Conservation (phyloP, 2,888 invertebrate genomes). For the Erebia ligea region DNA sequence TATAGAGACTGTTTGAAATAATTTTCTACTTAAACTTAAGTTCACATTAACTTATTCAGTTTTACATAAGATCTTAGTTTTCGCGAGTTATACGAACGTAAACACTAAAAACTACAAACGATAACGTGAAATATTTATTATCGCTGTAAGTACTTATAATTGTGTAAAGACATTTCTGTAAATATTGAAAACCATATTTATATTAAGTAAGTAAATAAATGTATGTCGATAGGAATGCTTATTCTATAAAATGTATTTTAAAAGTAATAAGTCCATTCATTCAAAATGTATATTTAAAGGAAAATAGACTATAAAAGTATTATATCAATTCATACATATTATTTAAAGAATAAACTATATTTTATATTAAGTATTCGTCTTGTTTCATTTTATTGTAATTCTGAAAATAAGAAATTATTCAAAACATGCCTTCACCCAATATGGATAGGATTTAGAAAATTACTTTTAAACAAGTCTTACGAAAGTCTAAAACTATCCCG, state of each 20-base stretch:
- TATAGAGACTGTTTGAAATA: slow-evolving; percentile 65
- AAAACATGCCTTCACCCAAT: too few relatives aligned
- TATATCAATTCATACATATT: slow-evolving; percentile 15
- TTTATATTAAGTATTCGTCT: slow-evolving; percentile 43
- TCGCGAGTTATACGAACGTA: too few relatives aligned
- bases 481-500: not conserved
- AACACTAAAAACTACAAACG: too few relatives aligned
- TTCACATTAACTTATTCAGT: not conserved
- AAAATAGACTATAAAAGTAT: slow-evolving; percentile 16
- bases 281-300: not conserved
- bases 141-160: too few relatives aligned
- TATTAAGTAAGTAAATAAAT: too few relatives aligned
- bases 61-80: too few relatives aligned
- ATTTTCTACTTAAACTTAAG: not conserved
- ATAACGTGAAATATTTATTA: too few relatives aligned
- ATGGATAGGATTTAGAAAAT: not conserved
- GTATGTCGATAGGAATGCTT: too few relatives aligned
- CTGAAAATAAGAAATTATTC: slow-evolving; percentile 45
- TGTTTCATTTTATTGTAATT: slow-evolving; percentile 51
- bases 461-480: not conserved
- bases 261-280: slow-evolving; percentile 4
- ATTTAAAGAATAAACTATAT: slow-evolving; percentile 45
- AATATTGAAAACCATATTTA: too few relatives aligned
- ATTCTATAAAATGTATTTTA: slow-evolving; percentile 17
- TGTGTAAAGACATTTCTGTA: too few relatives aligned